Evolutionary conservation across 1,140 invertebrate genomes (phyloP).

Genomic region (Diachasmimorpha longicaudata): DNA sequence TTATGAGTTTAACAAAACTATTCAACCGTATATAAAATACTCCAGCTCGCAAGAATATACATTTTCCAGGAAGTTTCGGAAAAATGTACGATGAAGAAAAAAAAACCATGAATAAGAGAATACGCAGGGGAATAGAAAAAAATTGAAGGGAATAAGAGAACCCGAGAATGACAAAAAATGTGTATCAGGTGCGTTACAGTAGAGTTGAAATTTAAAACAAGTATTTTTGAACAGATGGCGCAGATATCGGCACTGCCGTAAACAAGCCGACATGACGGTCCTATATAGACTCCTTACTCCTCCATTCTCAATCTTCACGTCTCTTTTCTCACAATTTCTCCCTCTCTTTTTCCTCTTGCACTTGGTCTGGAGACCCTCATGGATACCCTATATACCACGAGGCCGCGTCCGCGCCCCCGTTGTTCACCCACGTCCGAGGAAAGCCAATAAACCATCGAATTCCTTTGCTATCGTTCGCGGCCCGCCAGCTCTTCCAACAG

Average conservation of each 20-base stretch:
- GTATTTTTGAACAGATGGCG: constrained; percentile 56
- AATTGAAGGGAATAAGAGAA: constrained; percentile 21
- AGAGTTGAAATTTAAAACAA: constrained; percentile 53
- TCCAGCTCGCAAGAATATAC: background rate
- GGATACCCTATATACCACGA: constrained; percentile 3
- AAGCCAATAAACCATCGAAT: constrained; percentile 63
- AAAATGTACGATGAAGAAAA: background rate
- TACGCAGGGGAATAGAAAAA: background rate
- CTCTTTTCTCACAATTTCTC: background rate
- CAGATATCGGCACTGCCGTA: constrained; percentile 50
- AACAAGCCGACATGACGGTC: constrained; percentile 46
- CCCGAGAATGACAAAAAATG: constrained; percentile 13
- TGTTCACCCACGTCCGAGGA: constrained; percentile 56
- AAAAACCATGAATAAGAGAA: background rate
- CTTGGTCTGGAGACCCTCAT: background rate
- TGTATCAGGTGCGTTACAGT: constrained; percentile 18
- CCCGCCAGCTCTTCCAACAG: constrained; percentile 44
- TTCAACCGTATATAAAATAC: background rate
- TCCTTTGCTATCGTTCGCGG: constrained; percentile 52
- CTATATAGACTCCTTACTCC: background rate
- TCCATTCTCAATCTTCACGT: too few relatives aligned
- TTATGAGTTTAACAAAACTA: background rate
- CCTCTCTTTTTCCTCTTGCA: background rate
- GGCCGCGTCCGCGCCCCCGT: constrained; percentile 40
- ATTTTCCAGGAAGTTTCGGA: background rate